These are phyloP conservation scores for Cyprinodon diabolis DNA, from an alignment of 2,797 vertebrate species.

Conservation along the genomic window DNA sequence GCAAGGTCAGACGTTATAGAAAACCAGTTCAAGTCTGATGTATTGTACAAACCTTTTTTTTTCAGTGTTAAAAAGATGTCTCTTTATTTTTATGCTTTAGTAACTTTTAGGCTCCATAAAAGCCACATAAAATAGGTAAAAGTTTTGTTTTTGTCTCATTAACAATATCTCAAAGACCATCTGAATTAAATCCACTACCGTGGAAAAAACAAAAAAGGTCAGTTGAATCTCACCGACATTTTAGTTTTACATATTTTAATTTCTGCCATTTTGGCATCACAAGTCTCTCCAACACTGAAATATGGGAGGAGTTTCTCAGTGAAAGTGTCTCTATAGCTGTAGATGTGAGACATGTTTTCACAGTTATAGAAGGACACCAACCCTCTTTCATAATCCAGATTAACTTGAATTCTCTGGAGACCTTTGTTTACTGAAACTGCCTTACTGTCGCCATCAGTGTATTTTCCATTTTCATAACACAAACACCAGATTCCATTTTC, in stretches of 20 bases:
- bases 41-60: background rate
- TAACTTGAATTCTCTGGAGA: constrained; percentile 24
- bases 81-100: background rate
- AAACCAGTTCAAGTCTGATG: too few relatives aligned
- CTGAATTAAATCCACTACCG: background rate
- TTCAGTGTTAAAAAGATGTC: background rate
- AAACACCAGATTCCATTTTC: constrained; percentile 11
- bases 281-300: background rate
- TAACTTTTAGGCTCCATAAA: background rate
- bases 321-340: constrained; percentile 21
- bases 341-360: constrained; percentile 16
- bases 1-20: too few relatives aligned
- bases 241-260: constrained; percentile 11
- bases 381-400: constrained; percentile 18
- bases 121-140: background rate
- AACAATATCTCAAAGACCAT: background rate
- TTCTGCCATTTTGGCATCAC: background rate
- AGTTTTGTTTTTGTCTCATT: background rate
- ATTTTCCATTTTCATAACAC: accelerated
- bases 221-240: background rate
- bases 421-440: background rate
- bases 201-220: background rate
- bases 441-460: accelerated
- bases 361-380: constrained; percentile 14
- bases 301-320: constrained; percentile 24